Base-by-base conservation (phyloP, 2,797 vertebrate genomes). In the Saxicola maurus region DNA sequence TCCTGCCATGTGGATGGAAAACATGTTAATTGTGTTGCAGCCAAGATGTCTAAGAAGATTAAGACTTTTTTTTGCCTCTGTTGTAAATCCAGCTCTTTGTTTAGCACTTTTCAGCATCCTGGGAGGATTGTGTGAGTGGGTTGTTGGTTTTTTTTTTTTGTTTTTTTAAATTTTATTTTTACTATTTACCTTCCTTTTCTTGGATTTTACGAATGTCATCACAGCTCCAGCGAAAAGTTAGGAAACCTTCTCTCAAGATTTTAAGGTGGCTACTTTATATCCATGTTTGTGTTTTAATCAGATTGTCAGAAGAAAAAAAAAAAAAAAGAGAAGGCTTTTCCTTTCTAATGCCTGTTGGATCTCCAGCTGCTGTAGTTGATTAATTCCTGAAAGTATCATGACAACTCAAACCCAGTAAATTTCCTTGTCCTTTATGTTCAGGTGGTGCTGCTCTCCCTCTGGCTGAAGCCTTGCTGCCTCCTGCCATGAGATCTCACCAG, bases 41-140 rank as follows among this genome's bases (percentile, higher is more conserved):
- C 86, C 89, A 90, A 79, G 62, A 92, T 86, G 75, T 84, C 88
- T 90, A 84, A 90, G 62, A 82, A 76, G 86, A 82, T 76, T 76
- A 69, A 82, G 85, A 30, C 37, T 31, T 71, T 60, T 65, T 62
- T 56, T 46, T 14, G 1, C 42, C 6, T 49, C 57, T 56, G 48
- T 74, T 87, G 66, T 69, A 91, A 92, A 89, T 87, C 77, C 80
- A 72, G 57, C 73, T 89, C 80, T 77, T 66, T 18, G 11, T 91
- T 91, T 89, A 90, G 73, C 68, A 46, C 68, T 94, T 93, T 33
- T 43, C 57, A 48, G 68, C 46, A 72, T 93, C 65, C 62, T 87
- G 65, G 57, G 80, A 93, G 55, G 55, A 68, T 85, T 90, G 68
- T 12, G 89, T 94, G 51, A 72, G 89, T 86, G 68, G 60, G 10